A percentile compares a stretch with the other conserved stretches of the same genome.
Conservation (phyloP, 2,888 invertebrate genomes). For the Coenonympha glycerion region DNA sequence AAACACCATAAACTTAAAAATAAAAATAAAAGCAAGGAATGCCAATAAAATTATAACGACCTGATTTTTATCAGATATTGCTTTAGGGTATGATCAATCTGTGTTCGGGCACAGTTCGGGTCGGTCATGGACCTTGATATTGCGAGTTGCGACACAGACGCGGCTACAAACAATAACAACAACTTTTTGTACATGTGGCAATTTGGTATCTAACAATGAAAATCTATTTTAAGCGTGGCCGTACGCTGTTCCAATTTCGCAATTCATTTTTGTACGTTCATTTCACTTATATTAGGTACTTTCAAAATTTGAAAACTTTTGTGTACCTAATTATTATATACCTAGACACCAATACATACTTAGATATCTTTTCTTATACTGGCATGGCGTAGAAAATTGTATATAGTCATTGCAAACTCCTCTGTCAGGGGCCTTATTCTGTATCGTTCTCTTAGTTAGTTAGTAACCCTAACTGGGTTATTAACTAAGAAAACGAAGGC, state of each 20-base stretch:
- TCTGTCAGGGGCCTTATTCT: too few relatives aligned
- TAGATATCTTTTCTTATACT: too few relatives aligned
- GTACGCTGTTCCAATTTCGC: constrained; percentile 22
- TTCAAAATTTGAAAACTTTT: constrained; percentile 15
- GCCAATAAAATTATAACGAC: constrained; percentile 10
- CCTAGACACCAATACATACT: too few relatives aligned
- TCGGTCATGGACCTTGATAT: constrained; percentile 29
- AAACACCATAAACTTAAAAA: too few relatives aligned
- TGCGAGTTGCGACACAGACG: constrained; percentile 2
- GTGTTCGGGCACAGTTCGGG: constrained; percentile 25
- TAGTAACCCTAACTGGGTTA: too few relatives aligned
- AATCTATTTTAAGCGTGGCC: constrained; percentile 18
- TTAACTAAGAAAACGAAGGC: too few relatives aligned
- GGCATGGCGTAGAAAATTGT: too few relatives aligned
- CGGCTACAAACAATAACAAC: constrained; percentile 12
- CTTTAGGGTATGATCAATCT: constrained; percentile 27
- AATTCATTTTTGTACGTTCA: constrained; percentile 18
- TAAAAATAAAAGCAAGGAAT: too few relatives aligned
- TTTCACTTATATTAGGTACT: constrained; percentile 21
- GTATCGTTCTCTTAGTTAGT: too few relatives aligned
- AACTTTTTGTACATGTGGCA: constrained; percentile 3
- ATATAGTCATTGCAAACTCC: too few relatives aligned
- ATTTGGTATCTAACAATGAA: constrained; percentile 14
- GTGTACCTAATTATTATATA: too few relatives aligned
- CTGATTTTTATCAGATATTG: constrained; percentile 25